Evolutionary conservation across 2,888 invertebrate genomes (phyloP).

Genomic region (Antitype chi): DNA sequence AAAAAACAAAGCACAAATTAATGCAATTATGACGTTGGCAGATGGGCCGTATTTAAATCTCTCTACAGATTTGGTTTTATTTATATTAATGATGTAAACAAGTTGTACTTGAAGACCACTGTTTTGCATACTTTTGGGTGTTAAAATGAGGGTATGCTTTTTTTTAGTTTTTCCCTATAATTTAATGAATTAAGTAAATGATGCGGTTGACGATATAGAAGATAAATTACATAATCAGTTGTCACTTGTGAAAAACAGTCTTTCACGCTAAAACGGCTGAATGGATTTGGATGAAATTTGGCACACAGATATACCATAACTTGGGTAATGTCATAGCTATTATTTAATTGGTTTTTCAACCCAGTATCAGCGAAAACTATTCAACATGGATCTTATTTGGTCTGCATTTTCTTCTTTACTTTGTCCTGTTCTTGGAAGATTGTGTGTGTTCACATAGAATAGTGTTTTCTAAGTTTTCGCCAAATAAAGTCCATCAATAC

Average conservation of each 20-base stretch:
- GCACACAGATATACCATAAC: no score
- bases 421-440: no score
- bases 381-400: no score
- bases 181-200: background rate
- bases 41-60: slow-evolving; percentile 65
- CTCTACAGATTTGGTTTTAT: slow-evolving; percentile 55
- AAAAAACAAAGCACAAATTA: slow-evolving; percentile 76
- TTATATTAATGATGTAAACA: slow-evolving; percentile 61
- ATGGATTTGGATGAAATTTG: no score
- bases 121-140: slow-evolving; percentile 37
- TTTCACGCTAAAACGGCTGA: no score
- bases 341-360: no score
- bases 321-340: no score
- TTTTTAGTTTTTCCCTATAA: background rate
- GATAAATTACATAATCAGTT: background rate
- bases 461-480: no score
- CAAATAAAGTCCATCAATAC: no score
- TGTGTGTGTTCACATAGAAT: no score
- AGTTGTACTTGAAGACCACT: slow-evolving; percentile 29
- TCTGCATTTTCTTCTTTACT: no score
- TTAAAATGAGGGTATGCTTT: background rate
- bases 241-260: background rate
- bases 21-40: slow-evolving; percentile 73
- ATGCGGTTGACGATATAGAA: background rate
- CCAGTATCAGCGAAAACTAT: no score